These are phyloP conservation scores for Carcharodon carcharias DNA, from an alignment of 2,797 vertebrate species.

Conservation along the genomic window DNA sequence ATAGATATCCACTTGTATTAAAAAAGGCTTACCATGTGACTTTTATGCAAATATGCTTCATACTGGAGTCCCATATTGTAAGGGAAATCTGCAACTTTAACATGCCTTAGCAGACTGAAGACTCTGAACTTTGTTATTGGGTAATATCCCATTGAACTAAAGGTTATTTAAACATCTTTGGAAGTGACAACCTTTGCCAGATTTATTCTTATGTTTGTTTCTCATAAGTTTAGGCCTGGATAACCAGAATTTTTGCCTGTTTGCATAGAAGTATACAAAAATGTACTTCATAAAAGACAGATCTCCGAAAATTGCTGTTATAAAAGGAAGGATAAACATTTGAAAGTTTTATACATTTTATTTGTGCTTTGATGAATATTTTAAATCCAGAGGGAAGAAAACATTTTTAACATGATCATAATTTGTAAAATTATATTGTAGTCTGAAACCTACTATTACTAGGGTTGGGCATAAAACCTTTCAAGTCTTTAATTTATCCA, in stretches of 20 bases:
- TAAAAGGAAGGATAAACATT: neutral
- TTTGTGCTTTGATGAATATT: slow-evolving; percentile 8
- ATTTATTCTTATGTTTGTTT: neutral
- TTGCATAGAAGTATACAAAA: neutral
- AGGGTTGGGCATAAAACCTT: slow-evolving; percentile 53
- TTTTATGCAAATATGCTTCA: neutral
- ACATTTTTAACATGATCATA: slow-evolving; percentile 23
- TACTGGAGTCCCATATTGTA: neutral
- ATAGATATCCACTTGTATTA: neutral
- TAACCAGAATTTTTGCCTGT: neutral
- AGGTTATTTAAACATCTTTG: neutral
- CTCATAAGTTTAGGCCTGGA: neutral
- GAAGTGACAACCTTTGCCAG: neutral
- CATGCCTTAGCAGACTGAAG: neutral
- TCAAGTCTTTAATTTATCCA: slow-evolving; percentile 56
- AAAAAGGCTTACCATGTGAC: neutral
- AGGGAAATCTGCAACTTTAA: neutral
- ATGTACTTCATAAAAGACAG: neutral
- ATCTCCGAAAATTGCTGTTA: neutral
- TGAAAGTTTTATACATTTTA: slow-evolving; percentile 6
- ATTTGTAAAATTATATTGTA: slow-evolving; percentile 51
- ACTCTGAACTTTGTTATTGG: neutral
- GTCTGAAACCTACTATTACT: slow-evolving; percentile 61
- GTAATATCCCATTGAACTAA: neutral
- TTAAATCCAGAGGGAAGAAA: slow-evolving; percentile 18